Conservation (phyloP, 2,113 vertebrate species). For the Vombatus ursinus region DNA sequence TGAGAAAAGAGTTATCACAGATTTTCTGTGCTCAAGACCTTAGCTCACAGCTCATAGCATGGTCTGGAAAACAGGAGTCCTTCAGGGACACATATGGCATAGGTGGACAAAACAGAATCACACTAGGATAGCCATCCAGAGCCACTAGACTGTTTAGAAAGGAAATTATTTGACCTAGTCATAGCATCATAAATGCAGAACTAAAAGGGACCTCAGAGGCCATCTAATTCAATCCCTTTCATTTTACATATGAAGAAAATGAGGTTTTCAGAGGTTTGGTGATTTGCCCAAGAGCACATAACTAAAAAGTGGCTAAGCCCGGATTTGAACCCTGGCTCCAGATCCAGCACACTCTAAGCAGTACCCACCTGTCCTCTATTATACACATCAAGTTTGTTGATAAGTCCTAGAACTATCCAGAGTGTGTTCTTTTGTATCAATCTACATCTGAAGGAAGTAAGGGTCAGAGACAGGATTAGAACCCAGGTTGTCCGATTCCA, state of each 20-base stretch:
- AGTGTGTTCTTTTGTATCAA: not conserved
- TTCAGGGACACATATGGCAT: not conserved
- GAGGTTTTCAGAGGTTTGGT: not conserved
- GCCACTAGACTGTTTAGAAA: not conserved
- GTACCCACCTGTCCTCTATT: not conserved
- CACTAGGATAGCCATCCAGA: not conserved
- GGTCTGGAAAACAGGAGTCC: not conserved
- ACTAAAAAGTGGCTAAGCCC: not conserved
- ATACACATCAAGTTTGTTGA: not conserved
- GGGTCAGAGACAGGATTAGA: no score
- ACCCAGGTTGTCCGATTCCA: not conserved
- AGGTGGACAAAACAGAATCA: not conserved
- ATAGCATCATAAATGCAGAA: not conserved
- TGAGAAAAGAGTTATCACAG: not conserved
- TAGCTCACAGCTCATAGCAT: not conserved
- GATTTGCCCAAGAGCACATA: not conserved
- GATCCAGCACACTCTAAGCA: not conserved
- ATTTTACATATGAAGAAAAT: not conserved
- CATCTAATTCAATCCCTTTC: not conserved
- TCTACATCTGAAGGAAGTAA: not conserved
- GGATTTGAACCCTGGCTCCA: not conserved
- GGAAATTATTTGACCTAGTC: not conserved
- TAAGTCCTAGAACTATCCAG: not conserved
- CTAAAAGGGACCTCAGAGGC: not conserved
- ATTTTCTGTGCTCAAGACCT: not conserved